Evolutionary conservation across 2,113 vertebrate species (phyloP).

Genomic region (Cebidichthys violaceus): DNA sequence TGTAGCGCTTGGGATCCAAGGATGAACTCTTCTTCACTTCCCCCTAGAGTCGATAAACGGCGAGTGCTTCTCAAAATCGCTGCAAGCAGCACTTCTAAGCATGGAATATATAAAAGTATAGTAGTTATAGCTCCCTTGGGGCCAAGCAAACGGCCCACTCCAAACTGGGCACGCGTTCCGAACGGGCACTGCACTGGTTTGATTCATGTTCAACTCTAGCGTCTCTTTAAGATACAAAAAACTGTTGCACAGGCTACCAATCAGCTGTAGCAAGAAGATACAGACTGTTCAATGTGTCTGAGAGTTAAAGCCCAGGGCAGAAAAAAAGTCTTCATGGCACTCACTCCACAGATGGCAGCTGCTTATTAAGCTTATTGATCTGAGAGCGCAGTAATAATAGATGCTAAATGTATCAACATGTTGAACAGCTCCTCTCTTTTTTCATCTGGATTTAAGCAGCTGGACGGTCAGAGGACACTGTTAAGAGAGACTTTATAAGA

Average conservation of each 20-base stretch:
- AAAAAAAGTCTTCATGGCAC: neutral
- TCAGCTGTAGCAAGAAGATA: neutral
- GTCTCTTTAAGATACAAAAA: neutral
- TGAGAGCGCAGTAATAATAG: conserved; percentile 11
- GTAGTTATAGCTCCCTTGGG: neutral
- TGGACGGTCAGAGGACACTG: neutral
- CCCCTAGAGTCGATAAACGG: neutral
- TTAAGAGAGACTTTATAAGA: neutral
- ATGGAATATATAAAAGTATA: neutral
- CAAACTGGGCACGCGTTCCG: neutral
- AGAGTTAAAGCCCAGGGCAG: conserved; percentile 7
- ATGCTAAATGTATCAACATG: conserved; percentile 19
- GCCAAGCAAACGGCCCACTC: neutral
- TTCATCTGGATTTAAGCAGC: neutral
- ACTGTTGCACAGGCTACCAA: neutral
- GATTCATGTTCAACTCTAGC: neutral
- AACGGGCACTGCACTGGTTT: neutral
- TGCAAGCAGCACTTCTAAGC: neutral
- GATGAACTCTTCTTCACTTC: neutral
- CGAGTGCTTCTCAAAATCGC: too few relatives aligned
- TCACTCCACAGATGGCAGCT: neutral
- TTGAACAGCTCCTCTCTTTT: conserved; percentile 5
- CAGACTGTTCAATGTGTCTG: neutral
- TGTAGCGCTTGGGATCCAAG: neutral
- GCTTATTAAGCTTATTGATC: conserved; percentile 26